Base-by-base conservation (phyloP, 2,888 invertebrate species). In the Drymonia ruficornis region DNA sequence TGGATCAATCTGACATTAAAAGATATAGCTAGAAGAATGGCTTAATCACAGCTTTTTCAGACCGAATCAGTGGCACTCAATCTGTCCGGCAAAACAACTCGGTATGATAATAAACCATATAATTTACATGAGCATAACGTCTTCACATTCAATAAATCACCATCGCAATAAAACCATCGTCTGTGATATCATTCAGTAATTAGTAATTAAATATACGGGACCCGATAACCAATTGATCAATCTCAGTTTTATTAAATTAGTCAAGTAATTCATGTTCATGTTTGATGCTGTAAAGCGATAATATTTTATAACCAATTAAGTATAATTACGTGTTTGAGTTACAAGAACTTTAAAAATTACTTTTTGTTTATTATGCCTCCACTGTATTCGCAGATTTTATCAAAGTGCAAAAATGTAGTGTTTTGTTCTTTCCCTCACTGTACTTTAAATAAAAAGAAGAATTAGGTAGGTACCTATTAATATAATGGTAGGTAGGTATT, bases 251-350 rank as follows among this genome's bases (percentile, higher is more conserved):
- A 43, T 42, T 16, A 16, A 18, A 42, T 42, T 42, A 15, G 42
- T 42, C 2, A 9, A 31, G 15, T 15, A 2, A 38, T 38, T n/a
- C 13, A 38, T 15, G 16, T 16, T 42, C 16, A 11, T 42, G 15
- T 42, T 15, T 42, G 42, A 42, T 42, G 18, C 8, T 47, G 49
- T 52, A 59, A 29, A 43, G 48, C 29, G 9, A 53, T 8, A 49
- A 50, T 43, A 58, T 59, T 61, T n/a, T 36, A 36, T n/a, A n/a
- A 36, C n/a, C 63, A 54, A 57, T 56, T 67, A 65, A 67, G 63
- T 68, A 64, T 56, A 52, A 15, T 57, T 52, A 50, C 65, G 57
- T 59, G 52, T 59, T 55, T 58, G 38, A 15, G n/a, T 50, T 46
- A 52, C 31, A 9, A 31, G 31, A 31, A 31, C 31, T 31, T 31